Base-by-base conservation (phyloP, 2,113 vertebrate species). In the Tonatia bakeri region DNA sequence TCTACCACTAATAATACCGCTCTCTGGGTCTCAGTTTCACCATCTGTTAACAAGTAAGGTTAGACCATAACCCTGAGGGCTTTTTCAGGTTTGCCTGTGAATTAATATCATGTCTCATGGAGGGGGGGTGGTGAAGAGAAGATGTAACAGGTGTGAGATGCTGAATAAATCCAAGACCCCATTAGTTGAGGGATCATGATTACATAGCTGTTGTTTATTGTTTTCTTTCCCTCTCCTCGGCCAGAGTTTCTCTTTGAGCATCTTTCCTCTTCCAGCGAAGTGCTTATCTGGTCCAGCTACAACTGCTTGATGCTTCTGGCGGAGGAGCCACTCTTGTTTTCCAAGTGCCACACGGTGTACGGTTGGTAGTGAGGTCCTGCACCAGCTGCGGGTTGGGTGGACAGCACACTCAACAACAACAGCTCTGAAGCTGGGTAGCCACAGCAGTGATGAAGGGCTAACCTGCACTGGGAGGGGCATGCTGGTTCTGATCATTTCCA, bases 341-440 rank as follows among this genome's bases (percentile, higher is more conserved):
- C 99, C 0, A 99, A 99, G 98, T 99, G 99, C 96, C 99, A 99
- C 98, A 99, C 99, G 0, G 98, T 99, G 52, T 99, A 99, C n/a
- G 99, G 99, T 99, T 96, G 98, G 99, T 98, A 80, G 90, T 65
- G 7, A 84, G 72, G 76, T 43, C 75, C 54, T 38, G 1, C 3
- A 6, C 8, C 28, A 3, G 17, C 93, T 92, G 61, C 77, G 70
- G 76, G 61, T n/a, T 7, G 33, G 22, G 24, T 24, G 45, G 36
- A 31, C 19, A 67, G 83, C 5, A 43, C n/a, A n/a, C n/a, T n/a
- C n/a, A n/a, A n/a, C n/a, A n/a, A n/a, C n/a, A n/a, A n/a, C n/a
- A n/a, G n/a, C 50, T 65, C 73, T 4, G 40, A 67, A 86, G 28
- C 7, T 73, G 86, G 24, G 70, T 43, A 10, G 72, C 65, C 61